A percentile compares a stretch with the other conserved stretches of the same genome.
Evolutionary conservation across 1,140 invertebrate genomes (phyloP).

Genomic region (Meteorus sp.): DNA sequence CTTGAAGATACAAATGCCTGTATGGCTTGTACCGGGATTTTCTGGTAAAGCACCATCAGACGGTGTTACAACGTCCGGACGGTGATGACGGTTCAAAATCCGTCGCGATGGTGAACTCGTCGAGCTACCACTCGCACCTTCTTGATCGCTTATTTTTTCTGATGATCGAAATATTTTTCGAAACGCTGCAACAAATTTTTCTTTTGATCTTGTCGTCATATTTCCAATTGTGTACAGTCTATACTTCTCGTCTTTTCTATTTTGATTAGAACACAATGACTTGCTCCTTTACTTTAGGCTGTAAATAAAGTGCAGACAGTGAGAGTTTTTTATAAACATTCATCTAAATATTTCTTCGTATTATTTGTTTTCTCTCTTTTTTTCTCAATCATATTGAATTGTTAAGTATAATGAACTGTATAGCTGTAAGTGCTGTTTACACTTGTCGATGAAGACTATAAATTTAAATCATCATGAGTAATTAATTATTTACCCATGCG

Average conservation of each 20-base stretch:
- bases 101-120: constrained; percentile 65
- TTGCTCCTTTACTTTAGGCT: constrained; percentile 4
- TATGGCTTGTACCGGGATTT: constrained; percentile 57
- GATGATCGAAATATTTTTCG: constrained; percentile 74
- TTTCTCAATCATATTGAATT: no score
- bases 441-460: no score
- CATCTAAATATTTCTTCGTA: no score
- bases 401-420: no score
- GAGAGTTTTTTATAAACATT: not conserved
- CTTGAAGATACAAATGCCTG: constrained; percentile 47
- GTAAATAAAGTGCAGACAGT: not conserved
- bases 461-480: no score
- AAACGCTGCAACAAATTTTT: constrained; percentile 73
- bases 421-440: no score
- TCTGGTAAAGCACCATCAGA: constrained; percentile 62
- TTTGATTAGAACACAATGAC: no score
- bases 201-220: constrained; percentile 75
- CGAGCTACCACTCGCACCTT: constrained; percentile 55
- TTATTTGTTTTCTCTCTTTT: no score
- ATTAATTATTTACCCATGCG: no score
- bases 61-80: constrained; percentile 66
- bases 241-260: not conserved
- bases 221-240: constrained; percentile 17
- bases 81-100: constrained; percentile 59
- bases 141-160: constrained; percentile 64